Evolutionary conservation across 2,888 invertebrate genomes (phyloP).

Genomic region (Plebejus anna): DNA sequence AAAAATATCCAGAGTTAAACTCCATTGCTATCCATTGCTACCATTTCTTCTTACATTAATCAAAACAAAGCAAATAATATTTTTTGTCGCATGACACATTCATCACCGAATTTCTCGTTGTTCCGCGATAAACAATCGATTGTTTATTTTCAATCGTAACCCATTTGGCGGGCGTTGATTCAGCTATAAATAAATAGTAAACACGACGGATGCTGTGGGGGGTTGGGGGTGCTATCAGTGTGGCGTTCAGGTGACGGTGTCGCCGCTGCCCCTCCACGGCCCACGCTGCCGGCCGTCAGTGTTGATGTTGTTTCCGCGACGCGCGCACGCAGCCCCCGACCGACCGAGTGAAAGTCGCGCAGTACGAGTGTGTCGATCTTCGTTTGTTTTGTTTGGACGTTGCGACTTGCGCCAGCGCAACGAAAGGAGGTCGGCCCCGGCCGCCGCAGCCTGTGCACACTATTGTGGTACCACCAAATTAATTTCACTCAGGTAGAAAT

Average conservation of each 20-base stretch:
- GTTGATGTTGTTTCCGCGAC: conserved; percentile 63
- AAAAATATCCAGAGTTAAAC: no score
- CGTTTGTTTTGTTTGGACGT: conserved; percentile 74
- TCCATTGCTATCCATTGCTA: no score
- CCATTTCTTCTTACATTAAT: no score
- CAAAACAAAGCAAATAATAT: no score
- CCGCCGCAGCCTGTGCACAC: conserved; percentile 61
- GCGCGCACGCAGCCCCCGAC: conserved; percentile 62
- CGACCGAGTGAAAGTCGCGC: conserved; percentile 71
- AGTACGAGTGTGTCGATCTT: conserved; percentile 70
- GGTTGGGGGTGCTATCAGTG: conserved; percentile 48
- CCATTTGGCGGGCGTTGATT: conserved; percentile 5
- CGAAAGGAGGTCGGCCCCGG: conserved; percentile 75
- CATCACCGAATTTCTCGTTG: not conserved
- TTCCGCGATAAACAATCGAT: conserved; percentile 16
- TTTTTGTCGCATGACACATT: not conserved
- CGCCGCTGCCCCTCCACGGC: conserved; percentile 44
- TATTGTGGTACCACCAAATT: conserved; percentile 57
- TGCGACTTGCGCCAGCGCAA: conserved; percentile 66
- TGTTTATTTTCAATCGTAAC: conserved; percentile 13
- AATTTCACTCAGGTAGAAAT: not conserved
- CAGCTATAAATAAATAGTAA: conserved; percentile 13
- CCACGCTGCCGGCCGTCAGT: conserved; percentile 50
- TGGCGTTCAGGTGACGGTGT: conserved; percentile 54
- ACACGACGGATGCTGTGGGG: conserved; percentile 42